Evolutionary conservation across 2,113 vertebrate genomes (phyloP), one percentile per base, ranked within the genome.

Genomic region (Piprites chloris): DNA sequence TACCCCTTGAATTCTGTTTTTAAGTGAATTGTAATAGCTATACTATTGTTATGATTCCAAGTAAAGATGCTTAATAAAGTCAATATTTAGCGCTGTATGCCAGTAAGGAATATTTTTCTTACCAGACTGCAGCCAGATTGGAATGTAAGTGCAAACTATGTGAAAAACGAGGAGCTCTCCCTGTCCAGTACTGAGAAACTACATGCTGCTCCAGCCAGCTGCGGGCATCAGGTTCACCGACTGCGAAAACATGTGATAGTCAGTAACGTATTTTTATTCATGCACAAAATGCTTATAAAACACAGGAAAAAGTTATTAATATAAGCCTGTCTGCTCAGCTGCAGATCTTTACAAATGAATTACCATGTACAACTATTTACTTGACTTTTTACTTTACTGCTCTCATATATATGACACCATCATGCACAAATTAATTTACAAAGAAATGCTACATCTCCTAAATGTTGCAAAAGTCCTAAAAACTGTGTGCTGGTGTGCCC

Each of bases 141-240:
- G 99, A 99, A 97, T 99, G 99, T 62, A 99, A 97, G 94, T 99
- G 99, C 47, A 99, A 96, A 71, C 99, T 99, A 96, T 99, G 99
- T 41, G 98, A 98, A 86, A 99, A 99, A 28, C 98, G 98, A 27
- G 98, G 96, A 30, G 98, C 97, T 49, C 98, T 98, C 67, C 98
- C 77, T 32, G 98, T 98, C 99, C 99, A 99, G 93, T 99, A 99
- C 11, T 99, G 99, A 17, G 97, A 98, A 94, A 99, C 99, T 2
- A 99, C 98, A 4, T 99, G 98, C 90, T 99, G 98, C 52, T 99
- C 99, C 77, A 99, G 97, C 99, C 99, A 99, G 63, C 97, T 98
- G 56, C 98, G 98, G 63, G 98, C 98, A 69, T 99, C 99, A 20
- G 98, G 98, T 71, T 99, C 99, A 30, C 98, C 98, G 4, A 98